phyloP scores from a whole-genome alignment of 2,113 vertebrate genomes.

The Ageneiosus marmoratus region DNA sequence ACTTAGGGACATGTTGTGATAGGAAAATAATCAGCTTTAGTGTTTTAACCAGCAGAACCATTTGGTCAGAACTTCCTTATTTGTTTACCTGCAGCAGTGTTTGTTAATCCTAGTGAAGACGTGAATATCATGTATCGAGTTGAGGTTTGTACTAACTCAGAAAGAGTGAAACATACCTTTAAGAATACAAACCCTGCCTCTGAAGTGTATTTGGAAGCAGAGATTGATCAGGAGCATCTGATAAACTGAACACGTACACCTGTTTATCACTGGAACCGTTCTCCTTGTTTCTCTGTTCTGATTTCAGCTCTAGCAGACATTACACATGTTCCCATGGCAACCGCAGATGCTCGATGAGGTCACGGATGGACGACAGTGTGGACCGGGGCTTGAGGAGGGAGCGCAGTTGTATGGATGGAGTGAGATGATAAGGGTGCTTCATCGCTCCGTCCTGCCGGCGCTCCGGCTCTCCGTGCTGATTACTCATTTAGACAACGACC shows the following conservation, averaged over 20 bases:
- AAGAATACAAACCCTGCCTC: not conserved
- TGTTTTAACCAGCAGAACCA: not conserved
- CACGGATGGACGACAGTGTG: constrained; percentile 35
- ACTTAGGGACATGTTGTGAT: not conserved
- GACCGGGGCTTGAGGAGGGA: not conserved
- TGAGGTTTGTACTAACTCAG: too few relatives aligned
- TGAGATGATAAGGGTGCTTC: constrained; percentile 57
- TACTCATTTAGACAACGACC: constrained; percentile 58
- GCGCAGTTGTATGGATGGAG: constrained; percentile 31
- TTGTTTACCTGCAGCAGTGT: not conserved
- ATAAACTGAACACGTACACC: too few relatives aligned
- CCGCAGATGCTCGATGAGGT: constrained; percentile 49
- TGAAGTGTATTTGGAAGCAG: too few relatives aligned
- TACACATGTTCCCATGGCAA: constrained; percentile 38
- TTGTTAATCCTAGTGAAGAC: not conserved
- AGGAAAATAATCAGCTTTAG: not conserved
- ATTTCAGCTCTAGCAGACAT: not conserved
- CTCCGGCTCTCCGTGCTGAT: constrained; percentile 65
- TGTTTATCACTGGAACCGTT: too few relatives aligned
- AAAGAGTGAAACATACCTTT: too few relatives aligned
- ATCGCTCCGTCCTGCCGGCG: constrained; percentile 58
- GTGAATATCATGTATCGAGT: too few relatives aligned
- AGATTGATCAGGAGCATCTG: too few relatives aligned
- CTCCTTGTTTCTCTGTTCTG: too few relatives aligned
- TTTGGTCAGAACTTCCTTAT: too few relatives aligned